Base-by-base conservation (phyloP, 2,888 invertebrate species). In the Cenopis cana region DNA sequence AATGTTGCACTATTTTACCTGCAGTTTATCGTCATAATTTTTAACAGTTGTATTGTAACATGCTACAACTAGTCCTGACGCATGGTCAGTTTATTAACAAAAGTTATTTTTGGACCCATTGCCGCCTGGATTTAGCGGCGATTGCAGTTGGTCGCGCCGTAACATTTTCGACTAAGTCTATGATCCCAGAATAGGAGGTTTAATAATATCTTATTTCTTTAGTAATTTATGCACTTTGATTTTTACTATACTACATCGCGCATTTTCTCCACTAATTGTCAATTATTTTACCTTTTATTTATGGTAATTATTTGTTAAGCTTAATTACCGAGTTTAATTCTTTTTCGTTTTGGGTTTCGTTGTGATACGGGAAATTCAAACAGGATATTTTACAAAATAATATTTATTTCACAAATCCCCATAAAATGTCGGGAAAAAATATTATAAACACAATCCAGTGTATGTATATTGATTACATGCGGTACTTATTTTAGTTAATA, bases 361-460 rank as follows among this genome's bases (percentile, higher is more conserved):
- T 4, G 20, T 38, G 36, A 60, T 29, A 41, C 38, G 54, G 14
- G 24, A 56, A 71, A 55, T 46, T 54, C 11, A 61, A 56, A 50
- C 55, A 36, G 56, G 29, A 54, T 17, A 60, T 76, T 75, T 74
- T 76, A 76, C 59, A 75, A 76, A 76, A 76, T 76, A 76, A 76
- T 76, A 60, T 76, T 76, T 76, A 76, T 76, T 76, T 76, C 68
- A 73, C 62, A 67, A 74, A 67, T 72, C 82, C 85, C 79, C 81
- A 79, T 75, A 81, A 84, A 80, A 81, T 75, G 76, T 75, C 81
- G 85, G 80, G 82, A 81, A 74, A 79, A 78, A 83, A 81, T 79
- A 80, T 76, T 80, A 71, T 82, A 84, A 89, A 93, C 89, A 91
- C 86, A 93, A 90, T 87, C 89, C 88, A 83, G 89, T 82, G 84